phyloP scores from a whole-genome alignment of 2,113 vertebrate genomes.

The Pagrus major region DNA sequence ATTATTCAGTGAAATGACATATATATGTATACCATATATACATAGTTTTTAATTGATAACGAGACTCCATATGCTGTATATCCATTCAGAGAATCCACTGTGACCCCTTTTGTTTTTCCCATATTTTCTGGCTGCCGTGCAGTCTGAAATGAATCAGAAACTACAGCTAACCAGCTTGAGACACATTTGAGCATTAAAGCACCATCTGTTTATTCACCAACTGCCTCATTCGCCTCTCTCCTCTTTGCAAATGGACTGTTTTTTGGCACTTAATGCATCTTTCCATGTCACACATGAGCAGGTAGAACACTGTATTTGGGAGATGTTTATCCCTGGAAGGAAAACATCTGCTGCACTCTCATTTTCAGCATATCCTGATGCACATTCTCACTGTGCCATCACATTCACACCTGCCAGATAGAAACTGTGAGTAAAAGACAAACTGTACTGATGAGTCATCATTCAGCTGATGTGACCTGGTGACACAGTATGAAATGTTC shows the following conservation, averaged over 20 bases:
- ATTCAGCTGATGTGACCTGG: slow-evolving; percentile 25
- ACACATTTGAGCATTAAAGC: not conserved
- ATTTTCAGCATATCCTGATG: not conserved
- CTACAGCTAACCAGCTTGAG: not conserved
- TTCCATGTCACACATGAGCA: not conserved
- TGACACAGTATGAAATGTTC: slow-evolving; percentile 1
- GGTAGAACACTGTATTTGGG: not conserved
- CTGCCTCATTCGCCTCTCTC: not conserved
- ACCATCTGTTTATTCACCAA: slow-evolving; percentile 11
- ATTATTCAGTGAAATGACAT: too few relatives aligned
- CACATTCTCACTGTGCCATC: not conserved
- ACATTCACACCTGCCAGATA: slow-evolving; percentile 9
- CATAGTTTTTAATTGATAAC: too few relatives aligned
- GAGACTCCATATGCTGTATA: not conserved
- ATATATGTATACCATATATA: too few relatives aligned
- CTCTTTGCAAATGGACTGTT: not conserved
- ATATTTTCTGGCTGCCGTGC: not conserved
- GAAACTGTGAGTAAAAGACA: slow-evolving; percentile 3
- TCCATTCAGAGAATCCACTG: not conserved
- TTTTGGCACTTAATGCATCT: not conserved
- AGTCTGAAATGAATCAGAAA: not conserved
- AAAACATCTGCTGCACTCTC: not conserved
- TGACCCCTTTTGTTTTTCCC: not conserved
- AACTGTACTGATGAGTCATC: slow-evolving; percentile 23
- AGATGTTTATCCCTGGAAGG: not conserved